Conservation (phyloP, 2,797 vertebrate species). For the Mus minutoides region DNA sequence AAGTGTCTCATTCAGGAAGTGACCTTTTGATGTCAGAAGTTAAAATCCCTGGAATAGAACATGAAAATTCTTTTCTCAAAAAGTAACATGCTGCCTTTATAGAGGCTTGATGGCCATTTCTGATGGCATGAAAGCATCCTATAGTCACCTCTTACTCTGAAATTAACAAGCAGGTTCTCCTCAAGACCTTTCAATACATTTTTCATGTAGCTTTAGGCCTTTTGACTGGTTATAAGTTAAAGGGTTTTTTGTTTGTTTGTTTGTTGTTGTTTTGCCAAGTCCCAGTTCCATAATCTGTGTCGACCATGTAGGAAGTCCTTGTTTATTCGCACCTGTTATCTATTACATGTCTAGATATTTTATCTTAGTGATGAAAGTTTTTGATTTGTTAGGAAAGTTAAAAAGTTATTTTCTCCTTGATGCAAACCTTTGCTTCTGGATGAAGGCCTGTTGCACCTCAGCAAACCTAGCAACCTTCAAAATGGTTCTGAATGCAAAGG, state of each 20-base stretch:
- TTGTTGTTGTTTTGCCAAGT: neutral
- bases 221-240: neutral
- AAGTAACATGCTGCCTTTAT: neutral
- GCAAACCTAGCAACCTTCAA: slow-evolving; percentile 81
- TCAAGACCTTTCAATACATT: neutral
- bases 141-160: too few species aligned
- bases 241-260: neutral
- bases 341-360: neutral
- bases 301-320: neutral
- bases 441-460: slow-evolving; percentile 68
- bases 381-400: slow-evolving; percentile 72
- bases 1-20: neutral
- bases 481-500: slow-evolving; percentile 81
- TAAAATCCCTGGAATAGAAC: neutral
- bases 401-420: slow-evolving; percentile 77
- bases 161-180: neutral
- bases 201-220: neutral
- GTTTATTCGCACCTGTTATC: neutral
- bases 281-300: neutral
- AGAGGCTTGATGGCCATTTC: neutral
- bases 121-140: neutral
- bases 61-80: neutral
- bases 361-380: slow-evolving; percentile 57
- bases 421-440: slow-evolving; percentile 76
- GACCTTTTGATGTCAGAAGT: neutral